A percentile compares a stretch with the other conserved stretches of the same genome.
Evolutionary conservation across 2,888 invertebrate genomes (phyloP).

Genomic region (Heliconius charithonia): DNA sequence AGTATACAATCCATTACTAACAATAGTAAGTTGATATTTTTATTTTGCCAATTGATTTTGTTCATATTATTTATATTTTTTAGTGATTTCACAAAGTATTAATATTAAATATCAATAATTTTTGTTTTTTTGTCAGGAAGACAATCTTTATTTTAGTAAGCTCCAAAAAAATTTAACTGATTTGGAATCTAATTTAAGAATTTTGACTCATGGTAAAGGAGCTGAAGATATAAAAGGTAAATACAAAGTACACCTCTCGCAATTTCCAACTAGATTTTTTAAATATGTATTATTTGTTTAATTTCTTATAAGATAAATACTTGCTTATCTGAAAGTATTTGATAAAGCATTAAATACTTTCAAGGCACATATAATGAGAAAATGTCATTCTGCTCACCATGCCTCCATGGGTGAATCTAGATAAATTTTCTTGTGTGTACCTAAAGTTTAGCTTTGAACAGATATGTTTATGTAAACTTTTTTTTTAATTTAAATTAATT

Average conservation of each 20-base stretch:
- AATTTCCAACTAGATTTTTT: neutral
- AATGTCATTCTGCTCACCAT: no score
- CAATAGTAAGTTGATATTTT: slow-evolving; percentile 60
- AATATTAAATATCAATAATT: neutral
- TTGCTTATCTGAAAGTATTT: no score
- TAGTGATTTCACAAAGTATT: neutral
- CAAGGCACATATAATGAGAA: no score
- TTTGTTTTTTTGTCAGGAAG: slow-evolving; percentile 60
- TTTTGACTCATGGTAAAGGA: slow-evolving; percentile 71
- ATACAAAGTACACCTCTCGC: neutral
- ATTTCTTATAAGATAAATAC: no score
- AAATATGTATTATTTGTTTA: neutral
- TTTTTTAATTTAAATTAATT: no score
- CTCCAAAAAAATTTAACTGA: slow-evolving; percentile 74
- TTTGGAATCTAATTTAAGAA: slow-evolving; percentile 71
- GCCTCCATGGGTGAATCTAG: no score
- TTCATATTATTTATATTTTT: neutral
- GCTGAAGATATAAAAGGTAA: slow-evolving; percentile 67
- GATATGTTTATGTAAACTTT: no score
- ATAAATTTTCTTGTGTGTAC: no score
- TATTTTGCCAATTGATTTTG: neutral
- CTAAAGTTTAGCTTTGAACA: no score
- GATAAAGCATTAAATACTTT: no score
- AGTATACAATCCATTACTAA: slow-evolving; percentile 73
- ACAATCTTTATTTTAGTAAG: slow-evolving; percentile 72